Base-by-base conservation (phyloP, 2,888 invertebrate genomes). In the Netelia melanura region DNA sequence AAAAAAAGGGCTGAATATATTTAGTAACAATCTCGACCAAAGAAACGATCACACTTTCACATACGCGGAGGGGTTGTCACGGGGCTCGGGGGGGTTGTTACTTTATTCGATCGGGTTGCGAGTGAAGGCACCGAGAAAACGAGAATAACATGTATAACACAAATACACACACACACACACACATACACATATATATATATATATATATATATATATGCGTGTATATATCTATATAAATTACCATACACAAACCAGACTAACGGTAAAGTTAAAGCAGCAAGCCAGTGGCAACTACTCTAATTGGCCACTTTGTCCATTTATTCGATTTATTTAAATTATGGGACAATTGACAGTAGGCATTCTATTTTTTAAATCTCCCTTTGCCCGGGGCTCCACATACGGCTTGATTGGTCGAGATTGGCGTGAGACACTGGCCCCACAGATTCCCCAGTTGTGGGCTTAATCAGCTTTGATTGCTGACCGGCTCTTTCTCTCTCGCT, bases 321-420 rank as follows among this genome's bases (percentile, higher is more conserved):
- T 93, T 93, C 93, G 93, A 93, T 93, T 93, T 93, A 93, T 93
- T 93, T 93, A 93, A 93, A 93, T 93, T 93, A 93, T 93, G 93
- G 93, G 93, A 93, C 93, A 93, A 93, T 93, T 93, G 93, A 93
- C 93, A 93, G 93, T 93, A 93, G 93, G 93, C 93, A 93, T 93
- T 93, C 93, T 93, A 93, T 93, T 93, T 93, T 93, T 93, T 93
- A 93, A 93, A 93, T 93, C 93, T 93, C 93, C 93, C 93, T 58
- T 92, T 91, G 90, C 91, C 91, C 89, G 91, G 90, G 87, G 78
- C 84, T 76, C n/a, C 65, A 65, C 43, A 72, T 80, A 83, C 88
- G 86, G 91, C 92, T 48, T 93, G 93, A 93, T 93, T 93, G 93
- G 93, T 90, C 90, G 93, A 92, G 93, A 93, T 93, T 93, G 93